Base-by-base conservation (phyloP, 2,888 invertebrate species). In the Drosophila neotestacea region DNA sequence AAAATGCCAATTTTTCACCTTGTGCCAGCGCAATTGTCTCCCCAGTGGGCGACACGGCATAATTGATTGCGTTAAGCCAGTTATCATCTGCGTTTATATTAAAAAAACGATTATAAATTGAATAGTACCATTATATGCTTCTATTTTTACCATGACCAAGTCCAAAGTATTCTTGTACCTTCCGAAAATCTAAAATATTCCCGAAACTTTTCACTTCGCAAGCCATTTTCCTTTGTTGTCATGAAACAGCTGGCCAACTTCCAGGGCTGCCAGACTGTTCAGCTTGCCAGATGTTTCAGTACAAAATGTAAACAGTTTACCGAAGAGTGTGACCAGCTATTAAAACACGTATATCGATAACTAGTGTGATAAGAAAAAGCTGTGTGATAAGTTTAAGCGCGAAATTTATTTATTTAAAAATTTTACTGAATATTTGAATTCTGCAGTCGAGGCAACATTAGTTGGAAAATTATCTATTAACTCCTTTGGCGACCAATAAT, bases 41-140 rank as follows among this genome's bases (percentile, higher is more conserved):
- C 46, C 95, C 95, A 44, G 95, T 94, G 2, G 97, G 96, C 10
- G 96, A 96, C n/a, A 95, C 91, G 0, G 96, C 95, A 73, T 95
- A 91, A 65, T 94, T 92, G 75, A 95, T 94, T 13, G 94, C 94
- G 87, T 96, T 95, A 11, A 96, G 91, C 95, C 96, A 96, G 75
- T 94, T 94, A 65, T 94, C 94, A 82, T 94, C 93, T 90, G 81
- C 7, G 28, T 13, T 22, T n/a, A 2, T 4, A 27, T 13, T 0
- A 0, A 0, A 9, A 41, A 50, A 27, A 22, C 13, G 6, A 13
- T 63, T 62, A 70, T 0, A 5, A 3, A 22, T 4, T 27, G n/a
- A 6, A 30, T 2, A 9, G 9, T 1, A 4, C 27, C 28, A 6
- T 0, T 3, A 0, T 4, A 9, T 6, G 2, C 0, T n/a, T 30